A percentile compares a stretch with the other conserved stretches of the same genome.
These are phyloP conservation scores for Cryptocephalus primarius DNA, from an alignment of 2,888 invertebrate species.

Conservation along the genomic window DNA sequence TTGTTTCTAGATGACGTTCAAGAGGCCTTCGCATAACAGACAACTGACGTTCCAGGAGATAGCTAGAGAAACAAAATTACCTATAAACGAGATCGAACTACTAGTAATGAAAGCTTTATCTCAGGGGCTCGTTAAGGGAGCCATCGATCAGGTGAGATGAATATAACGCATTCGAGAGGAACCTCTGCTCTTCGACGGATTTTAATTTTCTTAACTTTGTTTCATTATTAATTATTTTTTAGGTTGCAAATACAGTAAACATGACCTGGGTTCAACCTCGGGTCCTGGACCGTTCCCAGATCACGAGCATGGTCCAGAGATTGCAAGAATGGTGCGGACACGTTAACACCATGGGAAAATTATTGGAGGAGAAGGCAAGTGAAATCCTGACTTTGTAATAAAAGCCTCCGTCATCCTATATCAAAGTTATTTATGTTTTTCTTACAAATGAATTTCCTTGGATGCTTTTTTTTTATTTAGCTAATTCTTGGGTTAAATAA, in stretches of 20 bases:
- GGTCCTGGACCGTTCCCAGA: slow-evolving; percentile 59
- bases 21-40: slow-evolving; percentile 77
- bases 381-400: slow-evolving; percentile 60
- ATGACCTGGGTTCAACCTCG: slow-evolving; percentile 82
- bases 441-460: background rate
- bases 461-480: slow-evolving; percentile 5
- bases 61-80: slow-evolving; percentile 72
- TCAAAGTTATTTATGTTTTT: slow-evolving; percentile 8
- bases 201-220: too few relatives aligned
- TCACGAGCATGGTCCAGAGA: slow-evolving; percentile 58
- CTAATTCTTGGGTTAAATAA: too few relatives aligned
- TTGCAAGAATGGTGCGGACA: slow-evolving; percentile 65
- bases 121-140: slow-evolving; percentile 85
- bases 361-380: slow-evolving; percentile 63
- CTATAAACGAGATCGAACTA: slow-evolving; percentile 80
- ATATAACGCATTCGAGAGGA: background rate
- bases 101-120: slow-evolving; percentile 97
- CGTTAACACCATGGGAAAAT: slow-evolving; percentile 58
- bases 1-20: slow-evolving; percentile 79
- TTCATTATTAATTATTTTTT: slow-evolving; percentile 9
- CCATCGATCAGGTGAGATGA: slow-evolving; percentile 76
- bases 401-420: background rate
- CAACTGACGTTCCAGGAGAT: slow-evolving; percentile 87
- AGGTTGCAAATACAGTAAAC: slow-evolving; percentile 51
- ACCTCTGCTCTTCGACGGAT: background rate